phyloP scores from a whole-genome alignment of 2,113 vertebrate species.

The Apodemus sylvaticus region DNA sequence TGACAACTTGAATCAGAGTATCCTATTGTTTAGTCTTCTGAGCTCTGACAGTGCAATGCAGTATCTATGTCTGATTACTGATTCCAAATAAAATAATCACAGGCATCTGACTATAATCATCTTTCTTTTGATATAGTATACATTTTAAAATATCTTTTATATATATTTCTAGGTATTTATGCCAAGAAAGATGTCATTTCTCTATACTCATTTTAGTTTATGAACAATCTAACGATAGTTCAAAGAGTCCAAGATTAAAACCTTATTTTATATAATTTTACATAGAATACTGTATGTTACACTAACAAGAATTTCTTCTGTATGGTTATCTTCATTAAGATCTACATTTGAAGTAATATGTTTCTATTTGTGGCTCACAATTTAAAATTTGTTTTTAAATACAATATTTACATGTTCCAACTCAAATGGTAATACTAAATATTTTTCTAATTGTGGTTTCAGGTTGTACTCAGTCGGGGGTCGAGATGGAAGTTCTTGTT shows the following conservation, averaged over 20 bases:
- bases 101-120: background rate
- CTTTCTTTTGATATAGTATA: background rate
- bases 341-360: background rate
- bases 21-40: background rate
- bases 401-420: background rate
- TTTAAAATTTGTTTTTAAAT: background rate
- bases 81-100: background rate
- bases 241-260: background rate
- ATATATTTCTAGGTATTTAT: background rate
- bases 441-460: constrained; percentile 58
- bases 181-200: background rate
- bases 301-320: background rate
- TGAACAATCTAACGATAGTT: background rate
- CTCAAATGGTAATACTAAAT: background rate
- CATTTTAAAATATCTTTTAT: background rate
- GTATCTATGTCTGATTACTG: accelerated
- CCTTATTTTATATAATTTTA: background rate
- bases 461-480: constrained; percentile 90
- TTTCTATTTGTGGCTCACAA: background rate
- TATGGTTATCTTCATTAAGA: background rate
- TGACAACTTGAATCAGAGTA: background rate
- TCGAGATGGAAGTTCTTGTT: constrained; percentile 88
- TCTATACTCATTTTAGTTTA: background rate
- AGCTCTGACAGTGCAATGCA: background rate
- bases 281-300: background rate